These are phyloP conservation scores for Phocoena sinus DNA, from an alignment of 2,113 vertebrate genomes.

Conservation along the genomic window DNA sequence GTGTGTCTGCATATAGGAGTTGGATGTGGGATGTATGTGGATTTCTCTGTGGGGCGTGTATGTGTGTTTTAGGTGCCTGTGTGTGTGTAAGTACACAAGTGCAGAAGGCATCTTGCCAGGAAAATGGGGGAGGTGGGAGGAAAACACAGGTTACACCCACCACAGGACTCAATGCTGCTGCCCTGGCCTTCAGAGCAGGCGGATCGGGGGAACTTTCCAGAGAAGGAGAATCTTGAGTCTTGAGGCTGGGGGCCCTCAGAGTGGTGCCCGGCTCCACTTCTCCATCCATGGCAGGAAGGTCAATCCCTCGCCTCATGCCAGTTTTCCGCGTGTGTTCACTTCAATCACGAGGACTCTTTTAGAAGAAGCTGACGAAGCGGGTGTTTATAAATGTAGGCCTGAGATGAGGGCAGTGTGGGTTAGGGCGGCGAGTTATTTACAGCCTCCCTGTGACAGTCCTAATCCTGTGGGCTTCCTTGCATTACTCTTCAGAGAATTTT, in stretches of 20 bases:
- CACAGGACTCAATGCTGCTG: neutral
- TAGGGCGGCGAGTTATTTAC: neutral
- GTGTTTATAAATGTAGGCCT: neutral
- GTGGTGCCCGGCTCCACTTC: rapidly evolving
- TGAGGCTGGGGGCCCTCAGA: neutral
- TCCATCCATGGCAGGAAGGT: rapidly evolving
- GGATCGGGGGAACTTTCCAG: neutral
- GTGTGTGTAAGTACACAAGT: neutral
- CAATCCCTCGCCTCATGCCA: neutral
- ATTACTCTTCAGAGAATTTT: constrained; percentile 47
- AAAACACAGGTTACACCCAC: neutral
- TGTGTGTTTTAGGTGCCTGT: neutral
- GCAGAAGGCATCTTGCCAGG: neutral
- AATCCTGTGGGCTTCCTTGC: constrained; percentile 35
- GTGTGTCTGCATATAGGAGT: neutral
- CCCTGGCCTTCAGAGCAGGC: neutral
- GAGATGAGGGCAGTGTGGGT: neutral
- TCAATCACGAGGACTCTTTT: neutral
- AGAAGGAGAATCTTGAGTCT: neutral
- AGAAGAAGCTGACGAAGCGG: neutral
- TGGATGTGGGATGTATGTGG: neutral
- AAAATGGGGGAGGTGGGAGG: neutral
- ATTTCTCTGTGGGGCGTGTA: too few relatives aligned
- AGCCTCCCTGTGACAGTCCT: constrained; percentile 42
- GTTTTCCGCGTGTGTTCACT: neutral